Conservation (phyloP, 2,888 invertebrate genomes). For the Plebejus anna region DNA sequence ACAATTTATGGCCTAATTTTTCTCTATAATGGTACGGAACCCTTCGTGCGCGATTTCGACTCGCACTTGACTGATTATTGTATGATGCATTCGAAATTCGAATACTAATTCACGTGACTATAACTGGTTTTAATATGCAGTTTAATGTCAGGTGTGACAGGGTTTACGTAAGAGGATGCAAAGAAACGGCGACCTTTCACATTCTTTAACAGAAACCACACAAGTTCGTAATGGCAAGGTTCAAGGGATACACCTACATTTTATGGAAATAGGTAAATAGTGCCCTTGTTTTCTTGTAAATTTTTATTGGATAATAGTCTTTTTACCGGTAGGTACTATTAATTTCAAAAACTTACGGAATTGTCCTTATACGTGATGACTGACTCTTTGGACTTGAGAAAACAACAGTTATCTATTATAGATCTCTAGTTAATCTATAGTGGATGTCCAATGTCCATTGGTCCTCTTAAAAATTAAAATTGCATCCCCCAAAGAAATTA, state of each 20-base stretch:
- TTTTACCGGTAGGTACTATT: too few relatives aligned
- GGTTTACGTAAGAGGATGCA: conserved; percentile 3
- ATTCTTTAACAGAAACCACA: conserved; percentile 26
- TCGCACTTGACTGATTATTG: too few relatives aligned
- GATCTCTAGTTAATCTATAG: too few relatives aligned
- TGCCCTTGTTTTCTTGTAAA: neutral
- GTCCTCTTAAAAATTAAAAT: neutral
- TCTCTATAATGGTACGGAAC: too few relatives aligned
- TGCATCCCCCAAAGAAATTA: too few relatives aligned
- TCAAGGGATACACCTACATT: conserved; percentile 16
- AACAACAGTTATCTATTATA: neutral
- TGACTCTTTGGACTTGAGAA: neutral
- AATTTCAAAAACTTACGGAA: too few relatives aligned
- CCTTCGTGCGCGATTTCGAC: too few relatives aligned
- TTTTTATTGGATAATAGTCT: too few relatives aligned
- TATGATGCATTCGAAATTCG: too few relatives aligned
- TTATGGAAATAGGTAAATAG: neutral
- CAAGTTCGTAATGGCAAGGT: conserved; percentile 12
- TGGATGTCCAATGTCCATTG: neutral
- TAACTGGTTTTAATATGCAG: neutral
- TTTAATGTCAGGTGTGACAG: conserved; percentile 15
- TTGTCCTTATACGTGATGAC: too few relatives aligned
- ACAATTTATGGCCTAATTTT: too few relatives aligned
- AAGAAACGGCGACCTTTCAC: conserved; percentile 15
- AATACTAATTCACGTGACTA: neutral